phyloP scores from a whole-genome alignment of 1,140 invertebrate genomes.

The Limonius californicus region DNA sequence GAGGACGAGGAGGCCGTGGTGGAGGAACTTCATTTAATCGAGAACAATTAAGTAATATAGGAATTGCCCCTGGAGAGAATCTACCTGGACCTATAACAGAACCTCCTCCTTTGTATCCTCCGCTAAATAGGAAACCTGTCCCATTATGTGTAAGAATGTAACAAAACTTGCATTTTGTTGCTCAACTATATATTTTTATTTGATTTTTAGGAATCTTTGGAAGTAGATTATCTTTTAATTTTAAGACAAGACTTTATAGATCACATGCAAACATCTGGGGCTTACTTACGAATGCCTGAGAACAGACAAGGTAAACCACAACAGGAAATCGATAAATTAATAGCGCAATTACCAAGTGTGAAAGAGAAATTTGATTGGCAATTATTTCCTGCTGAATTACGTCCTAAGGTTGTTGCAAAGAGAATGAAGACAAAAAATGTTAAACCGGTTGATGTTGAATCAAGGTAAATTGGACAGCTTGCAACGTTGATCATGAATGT shows the following conservation, averaged over 20 bases:
- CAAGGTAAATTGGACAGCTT: constrained; percentile 38
- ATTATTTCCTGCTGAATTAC: constrained; percentile 55
- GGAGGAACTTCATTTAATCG: constrained; percentile 56
- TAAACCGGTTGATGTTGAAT: constrained; percentile 47
- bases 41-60: constrained; percentile 57
- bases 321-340: constrained; percentile 63
- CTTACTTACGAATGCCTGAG: constrained; percentile 46
- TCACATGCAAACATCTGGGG: constrained; percentile 55
- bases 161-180: too few relatives aligned
- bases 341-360: constrained; percentile 48
- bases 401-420: constrained; percentile 48
- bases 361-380: constrained; percentile 54
- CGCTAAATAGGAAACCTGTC: constrained; percentile 58
- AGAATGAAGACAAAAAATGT: constrained; percentile 16
- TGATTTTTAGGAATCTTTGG: constrained; percentile 45
- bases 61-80: constrained; percentile 55
- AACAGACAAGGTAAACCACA: constrained; percentile 53
- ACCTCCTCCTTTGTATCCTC: constrained; percentile 66
- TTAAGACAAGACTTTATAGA: constrained; percentile 58
- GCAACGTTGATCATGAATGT: not conserved
- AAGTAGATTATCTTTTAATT: constrained; percentile 55
- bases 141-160: constrained; percentile 35
- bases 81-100: constrained; percentile 57
- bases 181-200: constrained; percentile 34
- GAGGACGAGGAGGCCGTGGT: constrained; percentile 53